Conservation (phyloP, 1,140 invertebrate genomes). For the Varroa destructor region DNA sequence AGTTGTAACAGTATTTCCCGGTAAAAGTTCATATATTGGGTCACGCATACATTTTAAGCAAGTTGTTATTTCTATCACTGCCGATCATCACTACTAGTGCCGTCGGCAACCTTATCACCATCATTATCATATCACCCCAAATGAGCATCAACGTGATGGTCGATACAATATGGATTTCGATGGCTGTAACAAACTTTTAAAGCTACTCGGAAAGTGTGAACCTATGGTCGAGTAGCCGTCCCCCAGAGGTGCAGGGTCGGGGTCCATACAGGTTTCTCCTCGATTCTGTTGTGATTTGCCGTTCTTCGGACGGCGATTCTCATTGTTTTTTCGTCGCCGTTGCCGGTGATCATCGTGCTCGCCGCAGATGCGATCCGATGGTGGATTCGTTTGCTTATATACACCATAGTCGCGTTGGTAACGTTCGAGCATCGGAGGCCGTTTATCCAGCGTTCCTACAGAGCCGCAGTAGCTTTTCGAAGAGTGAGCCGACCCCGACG, state of each 20-base stretch:
- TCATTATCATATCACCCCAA: no score
- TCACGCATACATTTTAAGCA: no score
- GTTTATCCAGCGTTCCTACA: slow-evolving; percentile 1
- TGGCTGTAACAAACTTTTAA: slow-evolving; percentile 8
- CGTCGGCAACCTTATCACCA: no score
- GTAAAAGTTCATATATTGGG: no score
- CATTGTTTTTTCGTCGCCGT: no score
- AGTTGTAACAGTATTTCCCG: no score
- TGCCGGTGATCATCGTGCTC: neutral
- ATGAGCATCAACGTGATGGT: slow-evolving; percentile 1
- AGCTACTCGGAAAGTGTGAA: slow-evolving; percentile 25
- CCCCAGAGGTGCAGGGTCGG: neutral
- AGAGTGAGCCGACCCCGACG: neutral
- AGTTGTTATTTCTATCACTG: no score
- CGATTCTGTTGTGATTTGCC: no score
- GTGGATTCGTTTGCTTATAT: slow-evolving; percentile 13
- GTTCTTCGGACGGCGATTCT: no score
- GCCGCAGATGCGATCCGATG: neutral
- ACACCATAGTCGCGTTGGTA: slow-evolving; percentile 5
- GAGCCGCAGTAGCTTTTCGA: neutral
- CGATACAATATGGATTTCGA: slow-evolving; percentile 18
- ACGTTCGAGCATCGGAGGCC: slow-evolving; percentile 19
- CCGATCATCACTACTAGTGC: no score
- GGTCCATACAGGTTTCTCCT: no score
- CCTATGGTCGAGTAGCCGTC: slow-evolving; percentile 15